Conservation (phyloP, 2,113 vertebrate species). For the Vombatus ursinus region DNA sequence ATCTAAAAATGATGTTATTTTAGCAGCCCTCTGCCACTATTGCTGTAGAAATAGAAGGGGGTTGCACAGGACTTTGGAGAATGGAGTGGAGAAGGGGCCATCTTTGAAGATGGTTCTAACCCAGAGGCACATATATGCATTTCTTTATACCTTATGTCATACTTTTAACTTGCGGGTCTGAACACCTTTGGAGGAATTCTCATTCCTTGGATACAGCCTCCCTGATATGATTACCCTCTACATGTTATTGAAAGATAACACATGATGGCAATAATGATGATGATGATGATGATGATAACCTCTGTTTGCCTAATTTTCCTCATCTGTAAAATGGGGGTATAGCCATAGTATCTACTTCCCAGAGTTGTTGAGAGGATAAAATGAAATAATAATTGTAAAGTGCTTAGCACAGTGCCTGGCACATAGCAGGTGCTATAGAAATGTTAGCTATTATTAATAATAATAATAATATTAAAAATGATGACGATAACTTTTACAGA, state of each 20-base stretch:
- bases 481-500: neutral
- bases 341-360: neutral
- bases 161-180: neutral
- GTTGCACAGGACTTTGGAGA: neutral
- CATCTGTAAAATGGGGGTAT: neutral
- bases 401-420: neutral
- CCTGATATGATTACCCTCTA: too few relatives aligned
- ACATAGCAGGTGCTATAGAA: neutral
- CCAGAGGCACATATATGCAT: neutral
- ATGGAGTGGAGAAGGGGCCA: neutral
- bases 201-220: neutral
- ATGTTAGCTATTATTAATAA: neutral
- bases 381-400: neutral
- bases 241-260: neutral
- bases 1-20: neutral
- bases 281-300: neutral
- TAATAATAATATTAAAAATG: neutral
- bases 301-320: neutral
- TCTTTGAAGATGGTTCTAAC: neutral
- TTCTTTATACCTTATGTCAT: neutral
- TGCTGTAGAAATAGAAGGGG: neutral
- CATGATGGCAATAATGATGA: neutral
- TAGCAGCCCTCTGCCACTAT: neutral
- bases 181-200: neutral
- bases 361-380: neutral